Base-by-base conservation (phyloP, 2,888 invertebrate species). In the Apamea anceps region DNA sequence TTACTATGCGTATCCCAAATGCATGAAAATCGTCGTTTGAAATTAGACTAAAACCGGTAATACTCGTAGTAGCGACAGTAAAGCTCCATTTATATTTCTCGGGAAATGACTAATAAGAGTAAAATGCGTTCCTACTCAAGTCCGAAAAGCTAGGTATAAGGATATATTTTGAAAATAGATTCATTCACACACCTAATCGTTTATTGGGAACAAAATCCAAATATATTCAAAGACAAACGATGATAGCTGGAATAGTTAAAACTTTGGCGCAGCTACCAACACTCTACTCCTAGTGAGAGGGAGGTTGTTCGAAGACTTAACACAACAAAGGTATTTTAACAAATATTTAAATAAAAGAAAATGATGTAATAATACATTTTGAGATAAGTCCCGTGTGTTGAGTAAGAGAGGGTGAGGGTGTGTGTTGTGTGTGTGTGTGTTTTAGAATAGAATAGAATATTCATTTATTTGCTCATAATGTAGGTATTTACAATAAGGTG, bases 81-180 rank as follows among this genome's bases (percentile, higher is more conserved):
- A 79, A 85, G 73, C 63, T 80, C 18, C 71, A 75, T 84, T 80
- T 81, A 72, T 78, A 82, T 75, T 67, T 80, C 32, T 28, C 66
- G 62, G 62, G 63, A 86, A 81, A 75, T 72, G 10, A 71, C 70
- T 76, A 48, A 62, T 67, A 57, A n/a, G 48, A 74, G 72, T 28
- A 18, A 63, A 37, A 68, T n/a, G 21, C 25, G 54, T 63, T 65
- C 28, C 10, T 54, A 77, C 12, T 37, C 8, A 54, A 32, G 7
- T 54, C 21, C 10, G 12, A n/a, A 77, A 15, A 78, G 25, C 21
- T 25, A 28, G 62, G 28, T 25, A 15, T 48, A 57, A 48, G 37
- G 28, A 77, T 78, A 60, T 77, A 48, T 48, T 67, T 67, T 65
- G 25, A 54, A 71, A 10, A 51, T 70, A 32, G 8, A 32, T 51